Evolutionary conservation across 1,140 invertebrate genomes (phyloP).

Genomic region (Monochamus saltuarius): DNA sequence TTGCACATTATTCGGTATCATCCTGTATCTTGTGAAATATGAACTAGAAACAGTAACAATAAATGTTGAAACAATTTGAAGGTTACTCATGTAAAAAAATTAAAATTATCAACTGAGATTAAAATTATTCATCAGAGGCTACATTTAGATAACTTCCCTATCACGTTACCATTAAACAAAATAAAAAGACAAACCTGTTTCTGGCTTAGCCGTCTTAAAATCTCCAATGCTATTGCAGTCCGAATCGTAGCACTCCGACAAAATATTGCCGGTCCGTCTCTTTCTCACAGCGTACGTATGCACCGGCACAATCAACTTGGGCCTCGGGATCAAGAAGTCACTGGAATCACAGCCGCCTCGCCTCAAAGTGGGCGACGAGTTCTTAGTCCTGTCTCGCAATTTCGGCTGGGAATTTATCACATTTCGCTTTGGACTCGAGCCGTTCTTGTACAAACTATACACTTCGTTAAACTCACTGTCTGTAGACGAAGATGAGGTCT

Average conservation of each 20-base stretch:
- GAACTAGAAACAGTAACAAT: no score
- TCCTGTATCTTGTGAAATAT: no score
- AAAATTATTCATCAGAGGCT: no score
- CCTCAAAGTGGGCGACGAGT: slow-evolving; percentile 53
- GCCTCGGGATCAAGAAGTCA: slow-evolving; percentile 78
- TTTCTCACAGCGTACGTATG: slow-evolving; percentile 79
- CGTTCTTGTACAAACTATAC: slow-evolving; percentile 50
- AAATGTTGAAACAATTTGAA: no score
- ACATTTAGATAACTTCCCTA: no score
- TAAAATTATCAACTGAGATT: no score
- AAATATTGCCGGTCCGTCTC: slow-evolving; percentile 72
- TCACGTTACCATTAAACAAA: not conserved
- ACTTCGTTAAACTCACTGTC: slow-evolving; percentile 25
- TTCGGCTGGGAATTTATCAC: slow-evolving; percentile 5
- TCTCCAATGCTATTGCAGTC: slow-evolving; percentile 2
- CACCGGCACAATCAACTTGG: slow-evolving; percentile 81
- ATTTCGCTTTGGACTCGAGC: slow-evolving; percentile 38
- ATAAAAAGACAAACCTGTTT: slow-evolving; percentile 19
- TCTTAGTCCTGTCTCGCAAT: slow-evolving; percentile 40
- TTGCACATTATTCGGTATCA: no score
- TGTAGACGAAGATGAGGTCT: not conserved
- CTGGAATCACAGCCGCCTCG: slow-evolving; percentile 50
- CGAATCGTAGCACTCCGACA: slow-evolving; percentile 28
- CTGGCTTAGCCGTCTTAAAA: not conserved
- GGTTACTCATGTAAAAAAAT: no score